Evolutionary conservation across 2,113 vertebrate genomes (phyloP), one percentile per base, ranked within the genome.

Genomic region (Oryzias woworae): DNA sequence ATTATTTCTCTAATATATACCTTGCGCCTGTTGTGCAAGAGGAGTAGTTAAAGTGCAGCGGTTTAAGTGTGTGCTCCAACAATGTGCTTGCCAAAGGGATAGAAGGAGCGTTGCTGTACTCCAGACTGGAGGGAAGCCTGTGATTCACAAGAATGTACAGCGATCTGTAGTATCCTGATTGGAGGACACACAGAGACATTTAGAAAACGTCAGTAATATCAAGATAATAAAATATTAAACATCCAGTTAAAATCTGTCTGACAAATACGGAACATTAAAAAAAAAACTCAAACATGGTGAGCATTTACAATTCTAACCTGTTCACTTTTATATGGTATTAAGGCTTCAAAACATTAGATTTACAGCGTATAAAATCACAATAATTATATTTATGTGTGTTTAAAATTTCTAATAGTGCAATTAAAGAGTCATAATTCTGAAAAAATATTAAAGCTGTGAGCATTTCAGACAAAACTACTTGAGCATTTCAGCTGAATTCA

Each of bases 41-140:
- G 91, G 84, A 92, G 89, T 97, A 99, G 3, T 90, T 96, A 96
- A 98, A 98, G 96, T 98, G 96, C 96, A 99, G 91, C 78, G 97
- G 96, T 85, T 96, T 98, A 76, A 98, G 88, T 79, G 95, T 94
- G 94, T 99, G 96, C 89, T 98, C 95, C 89, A 99, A 91, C 87
- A 99, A 90, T 86, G 92, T 93, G 90, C 94, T 95, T 89, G 97
- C 97, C 83, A 98, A 86, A 72, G 96, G 95, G 81, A 97, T 89
- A 86, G 92, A 93, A 68, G 94, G 94, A 71, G 95, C 84, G 54
- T 96, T 94, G 26, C 92, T 93, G 91, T 97, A 98, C 70, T 98
- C 95, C 92, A 99, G 90, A 92, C 96, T 97, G 20, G 94, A 90
- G 55, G 96, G 97, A 86, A 99, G 95, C 71, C 95, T 95, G 92